phyloP scores from a whole-genome alignment of 2,888 invertebrate genomes.

The Dastarcus helophoroides region DNA sequence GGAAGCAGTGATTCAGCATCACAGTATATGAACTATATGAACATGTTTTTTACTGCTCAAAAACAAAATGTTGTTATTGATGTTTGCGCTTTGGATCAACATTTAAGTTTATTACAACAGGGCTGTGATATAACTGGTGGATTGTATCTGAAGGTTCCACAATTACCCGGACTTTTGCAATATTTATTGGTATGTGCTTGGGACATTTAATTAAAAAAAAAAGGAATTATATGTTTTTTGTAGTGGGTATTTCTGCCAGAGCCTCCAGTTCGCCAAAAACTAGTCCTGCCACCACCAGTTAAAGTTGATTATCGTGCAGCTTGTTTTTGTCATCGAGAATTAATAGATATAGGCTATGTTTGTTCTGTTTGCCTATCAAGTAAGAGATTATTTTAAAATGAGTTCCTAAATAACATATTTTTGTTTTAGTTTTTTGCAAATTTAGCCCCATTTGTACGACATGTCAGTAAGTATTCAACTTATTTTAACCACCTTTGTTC shows the following conservation, averaged over 20 bases:
- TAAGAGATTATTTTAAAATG: constrained; percentile 36
- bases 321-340: constrained; percentile 92
- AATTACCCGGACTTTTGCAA: constrained; percentile 74
- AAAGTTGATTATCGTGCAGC: constrained; percentile 95
- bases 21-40: constrained; percentile 98
- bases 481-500: constrained; percentile 10
- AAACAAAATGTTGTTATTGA: constrained; percentile 80
- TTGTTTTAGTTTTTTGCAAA: constrained; percentile 81
- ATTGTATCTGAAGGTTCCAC: constrained; percentile 77
- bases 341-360: constrained; percentile 93
- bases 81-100: constrained; percentile 85
- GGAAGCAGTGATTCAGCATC: constrained; percentile 85
- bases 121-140: constrained; percentile 96
- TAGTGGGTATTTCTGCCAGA: constrained; percentile 92
- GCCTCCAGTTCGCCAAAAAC: constrained; percentile 61
- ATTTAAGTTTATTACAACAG: constrained; percentile 83
- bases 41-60: constrained; percentile 90
- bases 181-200: constrained; percentile 67
- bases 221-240: constrained; percentile 16
- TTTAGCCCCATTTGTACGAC: constrained; percentile 97
- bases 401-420: constrained; percentile 18
- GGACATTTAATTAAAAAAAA: too few relatives aligned
- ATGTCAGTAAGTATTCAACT: constrained; percentile 72
- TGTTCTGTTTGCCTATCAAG: constrained; percentile 96
- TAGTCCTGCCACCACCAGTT: constrained; percentile 79